Percentiles rank a stretch among this genome's conserved stretches.
Evolutionary conservation across 2,797 vertebrate species (phyloP).

Genomic region (Poeciliopsis gracilis): DNA sequence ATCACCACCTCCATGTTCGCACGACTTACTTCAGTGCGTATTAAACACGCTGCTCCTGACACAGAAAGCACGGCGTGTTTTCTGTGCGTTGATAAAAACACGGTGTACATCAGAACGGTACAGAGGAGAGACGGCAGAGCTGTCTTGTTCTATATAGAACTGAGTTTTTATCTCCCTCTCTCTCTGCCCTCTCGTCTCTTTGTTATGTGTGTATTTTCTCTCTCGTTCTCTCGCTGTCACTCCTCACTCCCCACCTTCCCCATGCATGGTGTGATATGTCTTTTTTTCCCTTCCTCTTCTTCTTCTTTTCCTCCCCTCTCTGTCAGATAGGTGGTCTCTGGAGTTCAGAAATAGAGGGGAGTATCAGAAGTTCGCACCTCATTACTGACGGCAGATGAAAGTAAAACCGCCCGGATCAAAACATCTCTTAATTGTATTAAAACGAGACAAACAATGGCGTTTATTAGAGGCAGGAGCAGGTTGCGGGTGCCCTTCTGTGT

Average conservation of each 20-base stretch:
- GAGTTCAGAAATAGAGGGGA: conserved; percentile 60
- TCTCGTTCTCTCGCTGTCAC: conserved; percentile 47
- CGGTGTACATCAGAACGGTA: conserved; percentile 20
- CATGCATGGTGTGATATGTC: conserved; percentile 54
- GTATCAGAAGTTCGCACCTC: conserved; percentile 59
- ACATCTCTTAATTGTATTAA: conserved; percentile 76
- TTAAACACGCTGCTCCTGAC: conserved; percentile 40
- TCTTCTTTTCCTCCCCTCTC: conserved; percentile 31
- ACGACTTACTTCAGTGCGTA: conserved; percentile 32
- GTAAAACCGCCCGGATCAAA: conserved; percentile 67
- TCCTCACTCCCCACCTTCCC: conserved; percentile 20
- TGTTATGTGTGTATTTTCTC: conserved; percentile 56
- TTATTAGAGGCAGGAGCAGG: conserved; percentile 61
- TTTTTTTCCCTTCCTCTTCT: conserved; percentile 22
- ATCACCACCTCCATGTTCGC: conserved; percentile 23
- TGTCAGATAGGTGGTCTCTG: conserved; percentile 62
- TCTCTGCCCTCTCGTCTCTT: conserved; percentile 56
- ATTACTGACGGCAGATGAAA: conserved; percentile 72
- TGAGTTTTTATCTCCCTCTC: conserved; percentile 53
- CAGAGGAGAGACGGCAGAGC: conserved; percentile 44
- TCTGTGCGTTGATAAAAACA: conserved; percentile 56
- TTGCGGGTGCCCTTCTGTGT: conserved; percentile 55
- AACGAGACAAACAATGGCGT: conserved; percentile 69
- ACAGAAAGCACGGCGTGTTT: conserved; percentile 25
- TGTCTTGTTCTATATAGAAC: conserved; percentile 68